A percentile compares a stretch with the other conserved stretches of the same genome.
Evolutionary conservation across 2,797 vertebrate genomes (phyloP).

Genomic region (Melanotaenia boesemani): DNA sequence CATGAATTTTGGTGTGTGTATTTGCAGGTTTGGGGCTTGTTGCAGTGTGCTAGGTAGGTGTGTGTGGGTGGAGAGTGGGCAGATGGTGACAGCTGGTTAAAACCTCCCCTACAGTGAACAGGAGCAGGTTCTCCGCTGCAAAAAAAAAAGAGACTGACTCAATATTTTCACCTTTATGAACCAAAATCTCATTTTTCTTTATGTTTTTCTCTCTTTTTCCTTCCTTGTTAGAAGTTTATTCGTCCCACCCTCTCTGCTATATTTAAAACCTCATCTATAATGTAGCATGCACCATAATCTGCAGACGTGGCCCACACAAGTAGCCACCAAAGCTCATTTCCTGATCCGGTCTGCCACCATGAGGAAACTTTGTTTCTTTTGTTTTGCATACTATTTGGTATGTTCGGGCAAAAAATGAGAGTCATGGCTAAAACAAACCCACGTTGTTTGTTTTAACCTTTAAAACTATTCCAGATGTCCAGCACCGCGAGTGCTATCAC

Average conservation of each 20-base stretch:
- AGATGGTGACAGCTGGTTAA: slow-evolving; percentile 72
- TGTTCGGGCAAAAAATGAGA: too few species aligned
- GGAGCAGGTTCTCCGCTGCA: slow-evolving; percentile 21
- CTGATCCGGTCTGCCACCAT: background rate
- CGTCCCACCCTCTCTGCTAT: background rate
- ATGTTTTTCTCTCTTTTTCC: background rate
- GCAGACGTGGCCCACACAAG: background rate
- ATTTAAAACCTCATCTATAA: background rate
- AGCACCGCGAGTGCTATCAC: too few species aligned
- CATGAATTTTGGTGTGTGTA: slow-evolving; percentile 40
- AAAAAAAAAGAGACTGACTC: slow-evolving; percentile 11
- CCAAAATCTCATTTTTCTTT: background rate
- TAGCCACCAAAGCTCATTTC: background rate
- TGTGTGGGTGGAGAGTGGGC: slow-evolving; percentile 27
- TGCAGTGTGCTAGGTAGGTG: slow-evolving; percentile 36
- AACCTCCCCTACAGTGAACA: slow-evolving; percentile 49
- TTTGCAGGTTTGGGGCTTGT: slow-evolving; percentile 28
- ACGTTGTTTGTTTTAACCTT: too few species aligned
- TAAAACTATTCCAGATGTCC: too few species aligned
- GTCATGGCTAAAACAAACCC: too few species aligned
- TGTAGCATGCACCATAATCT: background rate
- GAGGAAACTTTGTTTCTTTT: background rate
- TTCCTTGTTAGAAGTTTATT: background rate
- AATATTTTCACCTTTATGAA: slow-evolving; percentile 12
- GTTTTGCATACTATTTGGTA: background rate